Percentiles rank a stretch among this genome's conserved stretches.
phyloP scores from a whole-genome alignment of 2,797 vertebrate genomes.

The Simalia tracyae region DNA sequence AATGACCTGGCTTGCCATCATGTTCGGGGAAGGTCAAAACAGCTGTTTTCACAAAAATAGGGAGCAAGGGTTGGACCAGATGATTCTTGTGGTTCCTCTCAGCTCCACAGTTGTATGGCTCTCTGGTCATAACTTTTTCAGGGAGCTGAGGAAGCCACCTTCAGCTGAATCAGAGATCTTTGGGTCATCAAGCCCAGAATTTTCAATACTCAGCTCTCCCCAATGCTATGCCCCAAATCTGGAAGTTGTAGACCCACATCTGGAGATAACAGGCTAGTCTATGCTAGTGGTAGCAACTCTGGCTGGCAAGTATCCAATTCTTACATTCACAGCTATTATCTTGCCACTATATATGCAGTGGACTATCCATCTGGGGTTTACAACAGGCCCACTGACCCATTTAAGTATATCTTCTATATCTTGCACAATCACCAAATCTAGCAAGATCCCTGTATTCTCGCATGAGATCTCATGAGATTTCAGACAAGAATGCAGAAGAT shows the following conservation, averaged over 20 bases:
- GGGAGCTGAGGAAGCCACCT: neutral
- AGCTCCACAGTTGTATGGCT: neutral
- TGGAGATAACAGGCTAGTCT: neutral
- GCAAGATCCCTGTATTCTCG: neutral
- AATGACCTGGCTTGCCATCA: neutral
- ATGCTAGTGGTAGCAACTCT: neutral
- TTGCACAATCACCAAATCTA: neutral
- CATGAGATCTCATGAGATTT: neutral
- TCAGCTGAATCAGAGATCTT: neutral
- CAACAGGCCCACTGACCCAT: neutral
- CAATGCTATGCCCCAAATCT: neutral
- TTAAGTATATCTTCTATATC: neutral
- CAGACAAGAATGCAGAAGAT: neutral
- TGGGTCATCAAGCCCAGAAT: neutral
- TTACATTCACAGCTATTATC: neutral
- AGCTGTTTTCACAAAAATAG: neutral
- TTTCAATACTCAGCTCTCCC: neutral
- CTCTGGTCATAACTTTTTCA: neutral
- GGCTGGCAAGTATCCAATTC: neutral
- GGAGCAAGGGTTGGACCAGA: neutral
- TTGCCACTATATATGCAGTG: neutral
- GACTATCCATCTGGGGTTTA: neutral
- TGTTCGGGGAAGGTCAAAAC: neutral
- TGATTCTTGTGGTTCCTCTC: neutral
- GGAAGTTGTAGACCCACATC: neutral